Evolutionary conservation across 2,888 invertebrate genomes (phyloP).

Genomic region (Parelbella ahira): DNA sequence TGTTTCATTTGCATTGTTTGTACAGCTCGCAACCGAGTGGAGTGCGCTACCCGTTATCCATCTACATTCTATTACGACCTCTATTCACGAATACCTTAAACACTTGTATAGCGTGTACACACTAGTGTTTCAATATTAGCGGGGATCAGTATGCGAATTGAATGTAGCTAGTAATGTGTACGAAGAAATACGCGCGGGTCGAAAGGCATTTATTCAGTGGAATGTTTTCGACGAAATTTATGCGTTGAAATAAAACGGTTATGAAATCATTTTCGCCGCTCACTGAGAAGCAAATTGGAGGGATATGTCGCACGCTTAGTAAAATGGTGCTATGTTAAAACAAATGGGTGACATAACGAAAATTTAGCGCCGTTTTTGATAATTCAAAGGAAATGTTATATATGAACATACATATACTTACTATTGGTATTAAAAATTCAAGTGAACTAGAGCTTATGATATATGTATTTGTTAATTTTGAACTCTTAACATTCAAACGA

Average conservation of each 20-base stretch:
- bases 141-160: constrained; percentile 22
- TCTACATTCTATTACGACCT: constrained; percentile 23
- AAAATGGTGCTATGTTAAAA: constrained; percentile 18
- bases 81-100: constrained; percentile 11
- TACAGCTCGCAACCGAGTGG: constrained; percentile 26
- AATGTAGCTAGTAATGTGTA: constrained; percentile 23
- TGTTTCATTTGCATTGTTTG: constrained; percentile 38
- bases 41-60: constrained; percentile 17
- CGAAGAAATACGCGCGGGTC: constrained; percentile 18
- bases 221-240: constrained; percentile 22
- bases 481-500: no score
- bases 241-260: constrained; percentile 18
- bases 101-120: constrained; percentile 1
- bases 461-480: no score
- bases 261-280: constrained; percentile 22
- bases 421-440: no score
- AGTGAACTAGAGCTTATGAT: no score
- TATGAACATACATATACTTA: no score
- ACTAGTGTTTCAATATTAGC: constrained; percentile 23
- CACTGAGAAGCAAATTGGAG: constrained; percentile 13
- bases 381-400: no score
- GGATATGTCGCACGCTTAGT: constrained; percentile 22
- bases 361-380: constrained; percentile 6
- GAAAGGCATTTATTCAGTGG: constrained; percentile 16
- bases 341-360: constrained; percentile 12